A percentile compares a stretch with the other conserved stretches of the same genome.
Evolutionary conservation across 2,113 vertebrate genomes (phyloP).

Genomic region (Platichthys flesus): DNA sequence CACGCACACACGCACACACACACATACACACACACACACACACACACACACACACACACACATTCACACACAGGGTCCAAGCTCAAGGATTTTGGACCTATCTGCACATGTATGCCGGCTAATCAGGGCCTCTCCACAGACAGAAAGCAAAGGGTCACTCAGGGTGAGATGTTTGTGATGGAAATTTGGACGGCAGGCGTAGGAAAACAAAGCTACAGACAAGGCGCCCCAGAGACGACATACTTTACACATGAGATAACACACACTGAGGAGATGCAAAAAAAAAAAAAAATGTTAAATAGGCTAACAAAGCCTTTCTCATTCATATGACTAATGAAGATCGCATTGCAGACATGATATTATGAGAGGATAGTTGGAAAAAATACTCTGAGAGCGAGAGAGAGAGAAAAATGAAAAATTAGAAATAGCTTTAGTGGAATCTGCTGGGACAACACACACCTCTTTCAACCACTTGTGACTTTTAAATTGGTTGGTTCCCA

Average conservation of each 20-base stretch:
- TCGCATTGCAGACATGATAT: not conserved
- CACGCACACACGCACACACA: slow-evolving; percentile 2
- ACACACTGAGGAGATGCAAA: slow-evolving; percentile 45
- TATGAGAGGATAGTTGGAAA: slow-evolving; percentile 1
- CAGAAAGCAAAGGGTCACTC: slow-evolving; percentile 75
- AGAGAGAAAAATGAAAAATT: not conserved
- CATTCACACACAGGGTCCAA: slow-evolving; percentile 1
- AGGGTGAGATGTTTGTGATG: slow-evolving; percentile 84
- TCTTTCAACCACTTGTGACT: not conserved
- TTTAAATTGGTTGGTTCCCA: not conserved
- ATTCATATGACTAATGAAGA: slow-evolving; percentile 9
- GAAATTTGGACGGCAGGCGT: slow-evolving; percentile 84
- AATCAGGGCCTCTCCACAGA: slow-evolving; percentile 72
- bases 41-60: slow-evolving; percentile 8
- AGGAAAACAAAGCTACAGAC: slow-evolving; percentile 79
- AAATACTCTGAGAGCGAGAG: not conserved
- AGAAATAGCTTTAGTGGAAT: not conserved
- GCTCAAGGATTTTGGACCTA: slow-evolving; percentile 56
- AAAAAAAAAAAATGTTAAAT: not conserved
- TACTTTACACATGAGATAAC: slow-evolving; percentile 80
- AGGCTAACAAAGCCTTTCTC: slow-evolving; percentile 34
- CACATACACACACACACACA: not conserved
- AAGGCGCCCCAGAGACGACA: slow-evolving; percentile 70
- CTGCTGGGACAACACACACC: not conserved
- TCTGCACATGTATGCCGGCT: slow-evolving; percentile 73